Conservation (phyloP, 2,888 invertebrate genomes). For the Psylliodes chrysocephalus region DNA sequence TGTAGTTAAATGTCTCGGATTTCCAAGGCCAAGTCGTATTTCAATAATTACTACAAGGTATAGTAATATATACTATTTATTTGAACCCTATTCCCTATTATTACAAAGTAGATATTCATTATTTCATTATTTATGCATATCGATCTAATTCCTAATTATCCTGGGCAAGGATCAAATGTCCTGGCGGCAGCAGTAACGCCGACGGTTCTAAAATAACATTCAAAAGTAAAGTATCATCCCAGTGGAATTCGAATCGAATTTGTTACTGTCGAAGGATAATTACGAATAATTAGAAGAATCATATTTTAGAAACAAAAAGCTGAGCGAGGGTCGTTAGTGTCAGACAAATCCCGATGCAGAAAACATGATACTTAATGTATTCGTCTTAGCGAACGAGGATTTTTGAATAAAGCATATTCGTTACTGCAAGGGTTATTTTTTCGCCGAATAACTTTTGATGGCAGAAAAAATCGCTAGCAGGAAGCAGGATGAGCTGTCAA, state of each 20-base stretch:
- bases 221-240: constrained; percentile 42
- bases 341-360: constrained; percentile 44
- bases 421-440: no score
- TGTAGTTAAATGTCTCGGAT: no score
- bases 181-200: no score
- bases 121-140: neutral
- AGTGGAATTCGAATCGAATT: constrained; percentile 49
- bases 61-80: no score
- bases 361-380: constrained; percentile 47
- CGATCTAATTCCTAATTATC: neutral
- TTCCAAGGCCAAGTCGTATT: no score
- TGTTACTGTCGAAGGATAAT: constrained; percentile 56
- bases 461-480: no score
- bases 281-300: constrained; percentile 58
- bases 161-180: constrained; percentile 6
- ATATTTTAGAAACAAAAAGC: constrained; percentile 56
- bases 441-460: no score
- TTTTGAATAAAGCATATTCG: constrained; percentile 25
- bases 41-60: no score
- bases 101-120: no score
- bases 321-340: constrained; percentile 50
- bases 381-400: constrained; percentile 41
- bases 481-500: no score
- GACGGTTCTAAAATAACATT: constrained; percentile 49
- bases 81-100: no score